Evolutionary conservation across 92 coral and sea anemone species (phyloP).

Genomic region (Epizoanthus fatuus): DNA sequence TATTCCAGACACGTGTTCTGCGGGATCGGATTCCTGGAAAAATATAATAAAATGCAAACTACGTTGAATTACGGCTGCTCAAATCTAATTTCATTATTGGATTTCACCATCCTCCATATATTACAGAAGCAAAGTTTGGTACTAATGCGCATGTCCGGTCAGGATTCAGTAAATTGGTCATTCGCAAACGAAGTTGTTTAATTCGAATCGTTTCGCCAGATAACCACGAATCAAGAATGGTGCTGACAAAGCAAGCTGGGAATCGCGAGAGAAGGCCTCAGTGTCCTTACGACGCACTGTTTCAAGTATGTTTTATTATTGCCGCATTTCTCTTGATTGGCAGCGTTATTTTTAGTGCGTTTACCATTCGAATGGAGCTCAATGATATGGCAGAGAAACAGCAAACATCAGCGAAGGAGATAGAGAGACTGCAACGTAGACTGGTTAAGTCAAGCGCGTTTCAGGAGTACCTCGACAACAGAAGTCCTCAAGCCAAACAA

Average conservation of each 20-base stretch:
- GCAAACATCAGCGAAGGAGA: not conserved
- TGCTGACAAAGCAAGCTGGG: not conserved
- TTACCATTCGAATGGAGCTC: slow-evolving; percentile 22
- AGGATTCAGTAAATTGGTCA: not conserved
- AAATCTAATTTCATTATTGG: not conserved
- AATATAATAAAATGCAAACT: slow-evolving; percentile 15
- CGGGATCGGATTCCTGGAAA: slow-evolving; percentile 39
- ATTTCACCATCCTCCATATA: too few species aligned
- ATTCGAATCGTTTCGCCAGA: not conserved
- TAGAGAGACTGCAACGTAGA: not conserved
- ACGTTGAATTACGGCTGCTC: not conserved
- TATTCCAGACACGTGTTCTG: not conserved
- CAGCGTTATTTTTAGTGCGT: slow-evolving; percentile 33
- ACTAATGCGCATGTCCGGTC: slow-evolving; percentile 25
- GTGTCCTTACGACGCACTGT: not conserved
- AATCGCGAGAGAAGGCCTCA: not conserved
- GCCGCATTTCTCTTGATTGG: slow-evolving; percentile 26
- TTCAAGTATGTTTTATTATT: slow-evolving; percentile 20
- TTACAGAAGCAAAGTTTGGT: not conserved
- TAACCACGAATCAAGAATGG: slow-evolving; percentile 1
- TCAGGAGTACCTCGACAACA: not conserved
- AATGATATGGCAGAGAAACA: not conserved
- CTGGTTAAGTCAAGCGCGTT: not conserved
- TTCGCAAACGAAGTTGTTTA: not conserved
- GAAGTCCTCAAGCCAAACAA: not conserved